A percentile compares a stretch with the other conserved stretches of the same genome.
phyloP scores from a whole-genome alignment of 2,797 vertebrate genomes.

The Nyctalus aviator region DNA sequence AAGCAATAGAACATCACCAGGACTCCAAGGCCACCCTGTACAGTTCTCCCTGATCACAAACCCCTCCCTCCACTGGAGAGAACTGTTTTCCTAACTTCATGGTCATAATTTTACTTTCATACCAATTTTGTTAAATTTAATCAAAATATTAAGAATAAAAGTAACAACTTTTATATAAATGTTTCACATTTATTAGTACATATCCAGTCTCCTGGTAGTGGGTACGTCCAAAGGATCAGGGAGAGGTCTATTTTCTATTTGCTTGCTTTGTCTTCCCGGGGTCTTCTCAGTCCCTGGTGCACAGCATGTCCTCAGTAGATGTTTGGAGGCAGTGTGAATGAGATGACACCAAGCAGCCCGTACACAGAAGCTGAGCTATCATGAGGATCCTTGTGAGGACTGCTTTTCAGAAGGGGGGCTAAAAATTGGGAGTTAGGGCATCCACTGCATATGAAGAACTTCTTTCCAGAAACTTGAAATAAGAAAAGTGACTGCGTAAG shows the following conservation, averaged over 20 bases:
- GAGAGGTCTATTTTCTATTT: neutral
- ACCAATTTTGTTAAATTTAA: no score
- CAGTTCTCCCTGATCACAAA: neutral
- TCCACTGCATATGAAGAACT: neutral
- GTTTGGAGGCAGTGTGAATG: neutral
- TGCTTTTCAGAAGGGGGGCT: neutral
- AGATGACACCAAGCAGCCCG: neutral
- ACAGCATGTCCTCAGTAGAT: neutral
- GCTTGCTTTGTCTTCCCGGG: neutral
- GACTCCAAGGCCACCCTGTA: neutral
- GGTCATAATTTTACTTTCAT: neutral
- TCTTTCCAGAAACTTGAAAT: neutral
- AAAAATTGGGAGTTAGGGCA: neutral
- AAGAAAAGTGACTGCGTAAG: constrained; percentile 20
- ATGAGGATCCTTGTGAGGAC: neutral
- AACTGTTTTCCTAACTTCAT: neutral
- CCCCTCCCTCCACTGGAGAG: neutral
- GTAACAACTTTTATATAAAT: neutral
- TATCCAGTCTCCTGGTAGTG: neutral
- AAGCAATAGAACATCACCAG: neutral
- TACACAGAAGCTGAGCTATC: neutral
- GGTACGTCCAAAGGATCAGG: neutral
- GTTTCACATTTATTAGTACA: neutral
- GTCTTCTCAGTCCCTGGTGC: neutral
- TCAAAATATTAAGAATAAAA: no score